Evolutionary conservation across 2,113 vertebrate genomes (phyloP).

Genomic region (Origma solitaria): DNA sequence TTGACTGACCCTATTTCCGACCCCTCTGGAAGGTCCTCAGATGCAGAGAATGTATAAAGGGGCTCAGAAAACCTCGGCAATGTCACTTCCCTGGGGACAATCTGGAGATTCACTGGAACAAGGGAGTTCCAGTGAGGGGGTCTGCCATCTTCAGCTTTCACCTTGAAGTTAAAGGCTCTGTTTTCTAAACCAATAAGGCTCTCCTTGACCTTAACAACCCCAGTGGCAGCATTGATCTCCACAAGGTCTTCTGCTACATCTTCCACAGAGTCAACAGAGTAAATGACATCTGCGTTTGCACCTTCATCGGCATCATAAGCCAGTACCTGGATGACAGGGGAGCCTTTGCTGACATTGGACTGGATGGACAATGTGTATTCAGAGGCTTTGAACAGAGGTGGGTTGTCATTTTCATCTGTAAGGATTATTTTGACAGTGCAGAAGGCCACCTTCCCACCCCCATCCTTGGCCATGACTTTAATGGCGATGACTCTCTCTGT

Average conservation of each 20-base stretch:
- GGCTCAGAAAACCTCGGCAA: slow-evolving; percentile 94
- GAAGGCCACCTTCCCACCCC: slow-evolving; percentile 91
- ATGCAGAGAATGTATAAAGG: slow-evolving; percentile 89
- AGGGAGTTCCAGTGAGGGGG: slow-evolving; percentile 88
- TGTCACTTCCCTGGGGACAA: slow-evolving; percentile 85
- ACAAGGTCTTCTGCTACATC: slow-evolving; percentile 83
- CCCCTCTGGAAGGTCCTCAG: slow-evolving; percentile 88
- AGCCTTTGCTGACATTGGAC: slow-evolving; percentile 88
- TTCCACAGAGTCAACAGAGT: slow-evolving; percentile 83
- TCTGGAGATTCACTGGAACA: slow-evolving; percentile 86
- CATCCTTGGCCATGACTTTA: slow-evolving; percentile 95
- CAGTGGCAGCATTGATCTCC: slow-evolving; percentile 90
- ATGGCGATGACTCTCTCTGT: slow-evolving; percentile 91
- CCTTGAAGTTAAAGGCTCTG: slow-evolving; percentile 87
- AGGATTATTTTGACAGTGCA: slow-evolving; percentile 96
- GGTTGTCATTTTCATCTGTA: slow-evolving; percentile 95
- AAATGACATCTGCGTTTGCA: slow-evolving; percentile 92
- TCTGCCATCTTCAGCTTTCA: slow-evolving; percentile 90
- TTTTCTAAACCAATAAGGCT: slow-evolving; percentile 90
- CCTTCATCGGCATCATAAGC: slow-evolving; percentile 95
- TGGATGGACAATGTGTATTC: slow-evolving; percentile 89
- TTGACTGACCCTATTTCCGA: slow-evolving; percentile 89
- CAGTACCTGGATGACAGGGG: slow-evolving; percentile 89
- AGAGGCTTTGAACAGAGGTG: slow-evolving; percentile 88
- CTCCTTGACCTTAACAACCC: slow-evolving; percentile 87